phyloP scores from a whole-genome alignment of 2,113 vertebrate genomes.

The Dicerorhinus sumatrensis region DNA sequence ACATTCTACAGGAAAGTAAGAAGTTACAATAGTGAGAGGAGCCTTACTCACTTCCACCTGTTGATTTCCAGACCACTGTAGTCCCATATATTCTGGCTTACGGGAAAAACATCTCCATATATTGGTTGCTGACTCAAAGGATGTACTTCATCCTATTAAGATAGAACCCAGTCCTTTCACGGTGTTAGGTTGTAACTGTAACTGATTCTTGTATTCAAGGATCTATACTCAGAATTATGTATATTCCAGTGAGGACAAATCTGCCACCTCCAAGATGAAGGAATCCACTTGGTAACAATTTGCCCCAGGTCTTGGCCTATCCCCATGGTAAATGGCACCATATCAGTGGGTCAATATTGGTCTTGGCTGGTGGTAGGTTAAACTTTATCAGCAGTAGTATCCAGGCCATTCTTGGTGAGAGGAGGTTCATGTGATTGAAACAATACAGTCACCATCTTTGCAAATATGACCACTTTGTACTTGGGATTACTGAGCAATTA shows the following conservation, averaged over 20 bases:
- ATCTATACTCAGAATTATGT: neutral
- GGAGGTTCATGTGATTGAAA: neutral
- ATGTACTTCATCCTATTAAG: neutral
- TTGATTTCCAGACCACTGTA: neutral
- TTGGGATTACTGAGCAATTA: neutral
- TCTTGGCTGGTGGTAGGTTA: neutral
- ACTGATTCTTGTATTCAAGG: neutral
- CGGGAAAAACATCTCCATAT: neutral
- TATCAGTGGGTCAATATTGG: neutral
- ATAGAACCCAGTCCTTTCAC: neutral
- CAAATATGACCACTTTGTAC: neutral
- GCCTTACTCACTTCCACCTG: neutral
- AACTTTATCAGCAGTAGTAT: neutral
- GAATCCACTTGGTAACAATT: neutral
- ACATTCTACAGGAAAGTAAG: neutral
- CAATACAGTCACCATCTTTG: neutral
- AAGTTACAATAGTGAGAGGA: neutral
- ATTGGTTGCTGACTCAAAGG: neutral
- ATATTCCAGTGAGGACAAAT: neutral
- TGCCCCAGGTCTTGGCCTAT: neutral
- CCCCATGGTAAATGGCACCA: neutral
- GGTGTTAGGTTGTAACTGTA: neutral
- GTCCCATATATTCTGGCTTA: neutral
- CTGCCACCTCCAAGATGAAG: neutral
- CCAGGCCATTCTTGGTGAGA: neutral